phyloP scores from a whole-genome alignment of 2,888 invertebrate genomes.

The Athrips mouffetella region DNA sequence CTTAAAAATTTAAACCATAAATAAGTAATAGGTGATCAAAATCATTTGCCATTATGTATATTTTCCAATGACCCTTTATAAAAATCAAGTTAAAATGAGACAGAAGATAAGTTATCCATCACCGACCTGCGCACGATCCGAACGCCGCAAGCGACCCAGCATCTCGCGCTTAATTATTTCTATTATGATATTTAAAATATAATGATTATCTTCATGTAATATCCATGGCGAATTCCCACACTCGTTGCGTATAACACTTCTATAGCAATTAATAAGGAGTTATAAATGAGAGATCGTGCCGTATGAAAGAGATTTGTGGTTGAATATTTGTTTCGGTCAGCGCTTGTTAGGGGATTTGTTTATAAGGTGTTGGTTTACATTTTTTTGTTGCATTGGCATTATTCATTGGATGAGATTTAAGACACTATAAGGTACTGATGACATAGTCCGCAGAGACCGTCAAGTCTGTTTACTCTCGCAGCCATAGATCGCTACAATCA shows the following conservation, averaged over 20 bases:
- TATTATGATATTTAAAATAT: conserved; percentile 76
- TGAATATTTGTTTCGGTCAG: conserved; percentile 20
- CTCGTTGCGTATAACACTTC: conserved; percentile 37
- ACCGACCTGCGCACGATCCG: conserved; percentile 68
- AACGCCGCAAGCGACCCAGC: conserved; percentile 64
- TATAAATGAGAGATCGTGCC: conserved; percentile 30
- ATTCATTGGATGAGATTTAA: too few species aligned
- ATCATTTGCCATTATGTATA: neutral
- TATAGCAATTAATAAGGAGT: conserved; percentile 37
- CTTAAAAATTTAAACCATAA: neutral
- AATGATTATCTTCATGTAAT: conserved; percentile 57
- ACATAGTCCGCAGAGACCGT: too few species aligned
- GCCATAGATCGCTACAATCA: too few species aligned
- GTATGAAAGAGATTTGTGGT: conserved; percentile 31
- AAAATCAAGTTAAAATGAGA: conserved; percentile 39
- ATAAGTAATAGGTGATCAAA: neutral
- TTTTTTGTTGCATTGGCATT: too few species aligned
- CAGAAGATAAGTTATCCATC: conserved; percentile 65
- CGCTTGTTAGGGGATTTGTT: conserved; percentile 13
- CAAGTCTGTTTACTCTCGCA: too few species aligned
- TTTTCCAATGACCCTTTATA: neutral
- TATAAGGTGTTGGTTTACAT: too few species aligned
- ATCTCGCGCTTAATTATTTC: conserved; percentile 73
- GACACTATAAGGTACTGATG: too few species aligned
- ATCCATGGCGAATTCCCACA: conserved; percentile 66